phyloP scores from a whole-genome alignment of 2,888 invertebrate species.

The Mycalesis mineus region DNA sequence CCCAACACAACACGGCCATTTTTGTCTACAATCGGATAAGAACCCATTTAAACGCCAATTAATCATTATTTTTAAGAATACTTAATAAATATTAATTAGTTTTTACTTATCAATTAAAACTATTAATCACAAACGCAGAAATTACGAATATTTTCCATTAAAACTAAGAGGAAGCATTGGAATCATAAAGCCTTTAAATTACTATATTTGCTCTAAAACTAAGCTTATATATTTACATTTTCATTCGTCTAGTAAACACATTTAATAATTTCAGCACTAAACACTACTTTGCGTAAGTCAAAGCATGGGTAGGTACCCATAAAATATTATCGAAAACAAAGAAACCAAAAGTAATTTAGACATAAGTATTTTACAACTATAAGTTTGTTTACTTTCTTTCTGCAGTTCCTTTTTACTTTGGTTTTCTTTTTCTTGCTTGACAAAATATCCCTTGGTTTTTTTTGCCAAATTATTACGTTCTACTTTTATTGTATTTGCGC shows the following conservation, averaged over 20 bases:
- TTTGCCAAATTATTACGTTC: not conserved
- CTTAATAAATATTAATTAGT: not conserved
- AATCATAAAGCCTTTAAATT: slow-evolving; percentile 39
- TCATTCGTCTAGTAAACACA: not conserved
- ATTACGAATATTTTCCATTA: not conserved
- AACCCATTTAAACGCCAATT: too few species aligned
- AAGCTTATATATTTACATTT: slow-evolving; percentile 19
- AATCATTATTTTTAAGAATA: not conserved
- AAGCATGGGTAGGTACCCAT: too few species aligned
- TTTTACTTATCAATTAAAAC: slow-evolving; percentile 4
- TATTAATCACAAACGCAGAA: slow-evolving; percentile 43
- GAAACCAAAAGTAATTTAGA: not conserved
- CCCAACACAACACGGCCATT: too few species aligned
- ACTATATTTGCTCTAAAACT: slow-evolving; percentile 5
- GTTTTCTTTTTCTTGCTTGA: not conserved
- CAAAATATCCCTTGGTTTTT: not conserved
- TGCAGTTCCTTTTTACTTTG: not conserved
- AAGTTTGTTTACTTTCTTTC: not conserved
- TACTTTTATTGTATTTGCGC: not conserved
- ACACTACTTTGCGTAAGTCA: too few species aligned
- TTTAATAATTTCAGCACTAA: not conserved
- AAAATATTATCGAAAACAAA: not conserved
- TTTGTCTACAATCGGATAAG: too few species aligned
- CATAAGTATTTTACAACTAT: not conserved
- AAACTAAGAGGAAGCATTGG: slow-evolving; percentile 49